phyloP scores from a whole-genome alignment of 2,797 vertebrate species.

The Steatocranus sp. region DNA sequence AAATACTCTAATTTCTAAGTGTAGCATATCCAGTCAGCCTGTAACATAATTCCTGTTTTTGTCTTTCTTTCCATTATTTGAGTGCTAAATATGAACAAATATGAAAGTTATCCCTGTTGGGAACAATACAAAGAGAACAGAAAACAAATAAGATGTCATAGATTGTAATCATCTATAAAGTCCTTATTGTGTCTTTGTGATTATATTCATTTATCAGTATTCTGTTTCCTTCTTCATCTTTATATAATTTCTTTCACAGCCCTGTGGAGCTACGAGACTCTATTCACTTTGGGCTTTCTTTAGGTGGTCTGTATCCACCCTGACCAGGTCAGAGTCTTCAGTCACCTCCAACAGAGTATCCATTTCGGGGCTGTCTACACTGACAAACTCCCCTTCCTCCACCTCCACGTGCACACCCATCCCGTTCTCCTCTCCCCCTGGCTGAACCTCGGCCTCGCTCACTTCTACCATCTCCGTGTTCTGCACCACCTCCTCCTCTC shows the following conservation, averaged over 20 bases:
- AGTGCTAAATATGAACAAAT: slow-evolving; percentile 26
- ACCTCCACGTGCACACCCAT: slow-evolving; percentile 50
- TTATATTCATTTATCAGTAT: slow-evolving; percentile 20
- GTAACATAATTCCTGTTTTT: slow-evolving; percentile 6
- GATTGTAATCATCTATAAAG: slow-evolving; percentile 52
- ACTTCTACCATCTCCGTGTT: slow-evolving; percentile 81
- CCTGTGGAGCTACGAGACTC: background rate
- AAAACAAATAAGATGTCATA: slow-evolving; percentile 26
- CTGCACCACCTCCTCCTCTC: slow-evolving; percentile 77
- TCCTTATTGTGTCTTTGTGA: slow-evolving; percentile 47
- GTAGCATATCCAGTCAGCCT: slow-evolving; percentile 11
- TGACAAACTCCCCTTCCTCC: slow-evolving; percentile 73
- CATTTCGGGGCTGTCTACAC: slow-evolving; percentile 72
- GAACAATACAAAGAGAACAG: slow-evolving; percentile 47
- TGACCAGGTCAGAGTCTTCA: slow-evolving; percentile 84
- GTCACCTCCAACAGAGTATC: slow-evolving; percentile 84
- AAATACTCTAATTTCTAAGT: slow-evolving; percentile 2
- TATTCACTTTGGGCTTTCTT: slow-evolving; percentile 78
- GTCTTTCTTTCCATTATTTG: slow-evolving; percentile 4
- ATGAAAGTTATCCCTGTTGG: slow-evolving; percentile 45
- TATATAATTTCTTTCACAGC: background rate
- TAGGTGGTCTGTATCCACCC: slow-evolving; percentile 79
- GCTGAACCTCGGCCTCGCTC: slow-evolving; percentile 62
- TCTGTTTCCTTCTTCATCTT: slow-evolving; percentile 4
- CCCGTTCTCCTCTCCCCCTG: slow-evolving; percentile 51